Evolutionary conservation across 2,888 invertebrate genomes (phyloP), one percentile per base, ranked within the genome.

Genomic region (Sphecodes monilicornis): DNA sequence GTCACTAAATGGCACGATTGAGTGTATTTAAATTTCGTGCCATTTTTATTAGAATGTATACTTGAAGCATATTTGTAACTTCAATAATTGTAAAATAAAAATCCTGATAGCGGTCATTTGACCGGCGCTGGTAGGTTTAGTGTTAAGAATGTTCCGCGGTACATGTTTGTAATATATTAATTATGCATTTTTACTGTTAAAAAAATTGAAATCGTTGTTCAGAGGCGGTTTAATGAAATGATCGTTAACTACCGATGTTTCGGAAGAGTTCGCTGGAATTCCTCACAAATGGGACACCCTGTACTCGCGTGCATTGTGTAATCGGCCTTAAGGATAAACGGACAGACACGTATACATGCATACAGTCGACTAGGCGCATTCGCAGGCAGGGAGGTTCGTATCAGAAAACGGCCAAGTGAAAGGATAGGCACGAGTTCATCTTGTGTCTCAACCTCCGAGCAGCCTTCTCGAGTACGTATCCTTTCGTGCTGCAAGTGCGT

Each of bases 341-440:
- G 78, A 81, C 78, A 70, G 64, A 72, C 64, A 73, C 32, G n/a
- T 68, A n/a, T 36, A 66, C 22, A 32, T 22, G 18, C 8, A n/a
- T 11, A 72, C 68, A 76, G 22, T 41, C 32, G 39, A n/a, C 73
- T 43, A 76, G 68, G 78, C 66, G 75, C 79, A 78, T 81, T 78
- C 72, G 85, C 86, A 81, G 84, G 86, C 50, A 84, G 89, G 87
- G 88, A 88, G 86, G 82, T 70, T 88, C 83, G 83, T 91, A 90
- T 89, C 90, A 84, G 86, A 86, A 88, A 86, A 87, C 84, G 80
- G 88, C 88, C 82, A 91, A 91, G 92, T 92, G 92, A 92, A 92
- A 92, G 92, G 92, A 92, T 88, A 89, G 88, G 73, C 89, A 86
- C 85, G 89, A 89, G 88, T 91, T 91, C 91, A 91, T 91, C 91